A percentile compares a stretch with the other conserved stretches of the same genome.
These are phyloP conservation scores for Sphyrna mokarran DNA, from an alignment of 2,113 vertebrate species.

Conservation along the genomic window DNA sequence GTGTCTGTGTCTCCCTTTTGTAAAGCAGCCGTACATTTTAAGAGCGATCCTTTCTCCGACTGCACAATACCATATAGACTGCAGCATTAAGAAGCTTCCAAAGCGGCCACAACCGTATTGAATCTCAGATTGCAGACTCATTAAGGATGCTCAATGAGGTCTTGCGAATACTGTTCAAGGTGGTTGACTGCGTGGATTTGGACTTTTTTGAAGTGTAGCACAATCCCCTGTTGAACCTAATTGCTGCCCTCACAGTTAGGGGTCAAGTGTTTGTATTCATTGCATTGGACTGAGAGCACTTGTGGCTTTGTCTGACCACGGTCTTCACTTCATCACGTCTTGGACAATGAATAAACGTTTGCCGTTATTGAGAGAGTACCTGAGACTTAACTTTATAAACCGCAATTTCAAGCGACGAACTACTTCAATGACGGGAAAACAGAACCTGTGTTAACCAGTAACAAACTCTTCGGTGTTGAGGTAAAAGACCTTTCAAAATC, in stretches of 20 bases:
- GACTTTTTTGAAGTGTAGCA: conserved; percentile 62
- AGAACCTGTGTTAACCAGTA: neutral
- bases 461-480: neutral
- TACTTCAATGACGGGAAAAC: neutral
- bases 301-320: conserved; percentile 57
- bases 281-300: conserved; percentile 51
- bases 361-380: conserved; percentile 6
- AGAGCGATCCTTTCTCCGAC: conserved; percentile 52
- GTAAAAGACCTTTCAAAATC: neutral
- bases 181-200: conserved; percentile 57
- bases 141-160: conserved; percentile 54
- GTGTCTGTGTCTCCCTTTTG: conserved; percentile 59
- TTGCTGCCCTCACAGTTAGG: conserved; percentile 58
- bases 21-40: conserved; percentile 51
- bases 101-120: conserved; percentile 55
- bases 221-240: conserved; percentile 64
- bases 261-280: conserved; percentile 72
- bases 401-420: neutral
- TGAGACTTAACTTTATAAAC: neutral
- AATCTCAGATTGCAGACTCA: conserved; percentile 54
- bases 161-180: conserved; percentile 52
- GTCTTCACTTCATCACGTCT: conserved; percentile 51
- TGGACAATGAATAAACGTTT: conserved; percentile 12
- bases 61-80: conserved; percentile 61
- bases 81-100: conserved; percentile 54